These are phyloP conservation scores for Clepsis dumicolana DNA, from an alignment of 2,888 invertebrate species.

Conservation along the genomic window DNA sequence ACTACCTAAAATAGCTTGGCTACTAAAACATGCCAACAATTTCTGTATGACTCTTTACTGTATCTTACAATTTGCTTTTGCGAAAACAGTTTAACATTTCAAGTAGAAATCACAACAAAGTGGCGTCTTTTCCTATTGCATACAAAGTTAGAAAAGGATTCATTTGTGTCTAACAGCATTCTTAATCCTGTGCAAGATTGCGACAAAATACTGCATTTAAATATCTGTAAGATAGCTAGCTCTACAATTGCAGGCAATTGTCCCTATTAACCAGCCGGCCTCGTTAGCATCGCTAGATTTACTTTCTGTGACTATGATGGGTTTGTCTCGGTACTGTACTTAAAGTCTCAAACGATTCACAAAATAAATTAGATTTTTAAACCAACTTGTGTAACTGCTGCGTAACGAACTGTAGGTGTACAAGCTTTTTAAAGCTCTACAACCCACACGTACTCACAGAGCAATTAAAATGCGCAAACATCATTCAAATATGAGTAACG, in stretches of 20 bases:
- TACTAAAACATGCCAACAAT: not conserved
- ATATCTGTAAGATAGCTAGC: slow-evolving; percentile 75
- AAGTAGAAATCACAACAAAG: slow-evolving; percentile 57
- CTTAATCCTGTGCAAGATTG: slow-evolving; percentile 62
- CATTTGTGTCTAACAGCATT: slow-evolving; percentile 70
- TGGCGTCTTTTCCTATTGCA: slow-evolving; percentile 58
- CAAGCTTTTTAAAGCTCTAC: not conserved
- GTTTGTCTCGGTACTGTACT: slow-evolving; percentile 2
- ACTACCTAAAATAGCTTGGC: not conserved
- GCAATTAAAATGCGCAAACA: not conserved
- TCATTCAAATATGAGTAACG: too few relatives aligned
- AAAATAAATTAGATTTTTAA: not conserved
- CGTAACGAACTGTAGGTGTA: too few relatives aligned
- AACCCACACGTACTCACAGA: not conserved
- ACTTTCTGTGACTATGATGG: slow-evolving; percentile 41
- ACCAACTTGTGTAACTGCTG: not conserved
- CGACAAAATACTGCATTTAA: slow-evolving; percentile 72
- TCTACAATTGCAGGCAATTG: slow-evolving; percentile 72
- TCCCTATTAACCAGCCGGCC: slow-evolving; percentile 74
- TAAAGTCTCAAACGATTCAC: not conserved
- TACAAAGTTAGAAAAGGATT: slow-evolving; percentile 61
- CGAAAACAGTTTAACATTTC: slow-evolving; percentile 44
- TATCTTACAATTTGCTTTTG: not conserved
- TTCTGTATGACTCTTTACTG: not conserved
- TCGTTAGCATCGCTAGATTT: slow-evolving; percentile 78